phyloP scores from a whole-genome alignment of 2,797 vertebrate genomes.

The Halcyon leucocephala region DNA sequence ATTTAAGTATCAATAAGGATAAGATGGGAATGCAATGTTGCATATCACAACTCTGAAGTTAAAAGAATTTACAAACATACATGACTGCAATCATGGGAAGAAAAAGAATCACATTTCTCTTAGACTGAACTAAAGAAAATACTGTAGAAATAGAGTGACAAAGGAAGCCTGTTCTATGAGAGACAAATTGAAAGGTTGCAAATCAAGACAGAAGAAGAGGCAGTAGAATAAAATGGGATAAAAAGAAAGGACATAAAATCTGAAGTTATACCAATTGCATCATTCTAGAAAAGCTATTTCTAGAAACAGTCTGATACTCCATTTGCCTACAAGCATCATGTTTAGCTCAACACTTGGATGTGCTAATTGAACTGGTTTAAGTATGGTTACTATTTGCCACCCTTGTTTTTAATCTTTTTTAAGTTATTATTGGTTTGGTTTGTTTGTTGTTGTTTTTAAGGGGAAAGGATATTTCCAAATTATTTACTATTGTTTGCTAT shows the following conservation, averaged over 20 bases:
- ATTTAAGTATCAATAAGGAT: background rate
- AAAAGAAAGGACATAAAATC: background rate
- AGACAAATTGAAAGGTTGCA: background rate
- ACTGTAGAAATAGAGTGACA: background rate
- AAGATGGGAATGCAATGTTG: background rate
- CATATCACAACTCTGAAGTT: background rate
- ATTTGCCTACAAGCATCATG: background rate
- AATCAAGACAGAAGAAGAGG: background rate
- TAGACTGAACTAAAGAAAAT: background rate
- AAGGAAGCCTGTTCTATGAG: background rate
- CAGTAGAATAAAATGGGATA: background rate
- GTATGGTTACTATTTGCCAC: background rate
- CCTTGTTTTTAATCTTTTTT: background rate
- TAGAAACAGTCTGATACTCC: background rate
- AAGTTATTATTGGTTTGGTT: accelerated
- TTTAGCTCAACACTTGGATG: background rate
- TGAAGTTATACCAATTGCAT: background rate
- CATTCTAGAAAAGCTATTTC: background rate
- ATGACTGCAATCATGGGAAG: background rate
- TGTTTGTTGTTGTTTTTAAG: background rate
- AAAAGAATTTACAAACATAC: background rate
- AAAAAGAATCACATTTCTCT: background rate
- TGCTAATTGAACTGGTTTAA: background rate
- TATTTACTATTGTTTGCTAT: background rate
- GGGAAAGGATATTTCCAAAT: background rate